Evolutionary conservation across 92 coral and sea anemone species (phyloP).

Genomic region (Plumapathes pennacea): DNA sequence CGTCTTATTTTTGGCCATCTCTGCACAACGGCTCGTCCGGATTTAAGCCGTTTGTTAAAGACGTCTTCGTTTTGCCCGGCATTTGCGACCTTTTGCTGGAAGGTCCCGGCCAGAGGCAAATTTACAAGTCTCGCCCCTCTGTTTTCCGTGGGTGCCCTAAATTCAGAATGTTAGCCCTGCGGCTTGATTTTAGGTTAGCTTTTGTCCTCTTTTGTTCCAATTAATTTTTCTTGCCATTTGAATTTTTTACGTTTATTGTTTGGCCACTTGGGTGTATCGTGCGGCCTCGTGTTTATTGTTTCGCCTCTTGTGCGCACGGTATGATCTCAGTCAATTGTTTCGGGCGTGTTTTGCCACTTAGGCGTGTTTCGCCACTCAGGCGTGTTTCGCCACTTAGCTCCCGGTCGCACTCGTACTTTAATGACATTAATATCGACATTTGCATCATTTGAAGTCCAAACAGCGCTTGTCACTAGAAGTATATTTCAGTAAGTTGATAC

Average conservation of each 20-base stretch:
- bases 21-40: conserved; percentile 13
- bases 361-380: too few relatives aligned
- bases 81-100: conserved; percentile 18
- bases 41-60: conserved; percentile 33
- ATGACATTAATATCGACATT: too few relatives aligned
- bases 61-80: conserved; percentile 25
- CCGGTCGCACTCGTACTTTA: too few relatives aligned
- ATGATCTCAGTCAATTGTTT: too few relatives aligned
- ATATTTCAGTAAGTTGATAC: too few relatives aligned
- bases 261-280: neutral
- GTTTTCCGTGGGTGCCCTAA: conserved; percentile 31
- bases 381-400: too few relatives aligned
- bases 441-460: too few relatives aligned
- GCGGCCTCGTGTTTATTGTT: too few relatives aligned
- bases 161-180: conserved; percentile 40
- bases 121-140: conserved; percentile 19
- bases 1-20: conserved; percentile 33
- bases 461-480: too few relatives aligned
- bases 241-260: neutral
- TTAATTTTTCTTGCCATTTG: conserved; percentile 9
- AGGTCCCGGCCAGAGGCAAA: conserved; percentile 41
- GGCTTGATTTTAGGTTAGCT: conserved; percentile 11
- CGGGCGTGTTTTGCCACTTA: too few relatives aligned
- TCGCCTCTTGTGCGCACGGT: too few relatives aligned
- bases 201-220: conserved; percentile 3